These are phyloP conservation scores for Amazona ochrocephala DNA, from an alignment of 2,797 vertebrate species.

Conservation along the genomic window DNA sequence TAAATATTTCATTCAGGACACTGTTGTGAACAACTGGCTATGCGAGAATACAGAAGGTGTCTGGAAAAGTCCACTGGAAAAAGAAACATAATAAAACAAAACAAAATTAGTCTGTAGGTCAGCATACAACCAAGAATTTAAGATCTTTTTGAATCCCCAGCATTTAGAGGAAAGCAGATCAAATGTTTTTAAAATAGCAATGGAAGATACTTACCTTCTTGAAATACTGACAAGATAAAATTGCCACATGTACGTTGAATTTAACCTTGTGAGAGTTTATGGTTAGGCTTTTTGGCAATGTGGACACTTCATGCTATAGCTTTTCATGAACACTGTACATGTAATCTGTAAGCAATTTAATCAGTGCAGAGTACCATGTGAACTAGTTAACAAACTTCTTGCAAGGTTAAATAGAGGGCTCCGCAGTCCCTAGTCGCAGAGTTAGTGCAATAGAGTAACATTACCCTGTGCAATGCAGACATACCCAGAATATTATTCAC, in stretches of 20 bases:
- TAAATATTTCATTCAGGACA: constrained; percentile 45
- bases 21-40: neutral
- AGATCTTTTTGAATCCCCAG: neutral
- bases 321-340: neutral
- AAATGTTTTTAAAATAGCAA: neutral
- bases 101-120: neutral
- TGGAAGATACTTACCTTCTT: neutral
- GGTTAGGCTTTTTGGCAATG: too few relatives aligned
- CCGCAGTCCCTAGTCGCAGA: neutral
- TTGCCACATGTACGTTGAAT: neutral
- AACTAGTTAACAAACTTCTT: neutral
- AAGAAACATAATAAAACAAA: accelerated
- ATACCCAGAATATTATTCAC: neutral
- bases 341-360: neutral
- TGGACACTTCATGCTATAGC: neutral
- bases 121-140: neutral
- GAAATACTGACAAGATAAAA: neutral
- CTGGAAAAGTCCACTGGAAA: neutral
- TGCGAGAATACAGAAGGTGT: neutral
- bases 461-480: too few relatives aligned
- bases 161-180: neutral
- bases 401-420: neutral
- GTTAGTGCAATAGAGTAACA: neutral
- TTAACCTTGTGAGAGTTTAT: neutral
- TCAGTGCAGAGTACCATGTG: neutral